Evolutionary conservation across 2,113 vertebrate species (phyloP).

Genomic region (Oxyruncus cristatus): DNA sequence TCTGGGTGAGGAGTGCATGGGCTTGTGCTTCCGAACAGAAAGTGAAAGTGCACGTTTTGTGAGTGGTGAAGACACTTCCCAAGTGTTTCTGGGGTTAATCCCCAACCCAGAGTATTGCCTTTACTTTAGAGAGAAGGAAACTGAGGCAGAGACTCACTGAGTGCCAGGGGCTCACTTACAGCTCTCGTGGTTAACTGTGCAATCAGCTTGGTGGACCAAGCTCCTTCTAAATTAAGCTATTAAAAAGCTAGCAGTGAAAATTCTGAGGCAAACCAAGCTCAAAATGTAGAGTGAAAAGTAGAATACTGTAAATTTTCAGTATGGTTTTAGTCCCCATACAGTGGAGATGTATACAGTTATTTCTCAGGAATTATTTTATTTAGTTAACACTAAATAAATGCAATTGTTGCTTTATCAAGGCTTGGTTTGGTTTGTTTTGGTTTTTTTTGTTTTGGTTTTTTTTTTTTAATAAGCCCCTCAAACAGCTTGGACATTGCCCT

Average conservation of each 20-base stretch:
- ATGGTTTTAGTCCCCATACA: rapidly evolving
- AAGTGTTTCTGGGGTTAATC: neutral
- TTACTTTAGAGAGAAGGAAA: neutral
- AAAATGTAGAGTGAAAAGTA: neutral
- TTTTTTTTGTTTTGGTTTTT: too few species aligned
- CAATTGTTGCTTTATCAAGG: neutral
- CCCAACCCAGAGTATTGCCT: neutral
- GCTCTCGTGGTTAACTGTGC: neutral
- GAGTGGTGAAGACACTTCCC: neutral
- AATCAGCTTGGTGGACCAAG: neutral
- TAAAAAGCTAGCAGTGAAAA: neutral
- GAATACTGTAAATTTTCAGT: neutral
- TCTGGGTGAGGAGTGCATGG: neutral
- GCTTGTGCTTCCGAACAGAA: neutral
- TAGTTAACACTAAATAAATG: neutral
- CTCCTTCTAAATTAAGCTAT: neutral
- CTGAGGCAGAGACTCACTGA: neutral
- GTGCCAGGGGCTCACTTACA: neutral
- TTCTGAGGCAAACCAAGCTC: neutral
- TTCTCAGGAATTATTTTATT: neutral
- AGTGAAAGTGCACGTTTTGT: neutral
- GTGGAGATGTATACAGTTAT: neutral
- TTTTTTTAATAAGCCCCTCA: neutral
- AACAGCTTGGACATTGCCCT: neutral
- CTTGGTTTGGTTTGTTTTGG: neutral